Base-by-base conservation (phyloP, 2,888 invertebrate genomes). In the Tricholauxania praeusta region DNA sequence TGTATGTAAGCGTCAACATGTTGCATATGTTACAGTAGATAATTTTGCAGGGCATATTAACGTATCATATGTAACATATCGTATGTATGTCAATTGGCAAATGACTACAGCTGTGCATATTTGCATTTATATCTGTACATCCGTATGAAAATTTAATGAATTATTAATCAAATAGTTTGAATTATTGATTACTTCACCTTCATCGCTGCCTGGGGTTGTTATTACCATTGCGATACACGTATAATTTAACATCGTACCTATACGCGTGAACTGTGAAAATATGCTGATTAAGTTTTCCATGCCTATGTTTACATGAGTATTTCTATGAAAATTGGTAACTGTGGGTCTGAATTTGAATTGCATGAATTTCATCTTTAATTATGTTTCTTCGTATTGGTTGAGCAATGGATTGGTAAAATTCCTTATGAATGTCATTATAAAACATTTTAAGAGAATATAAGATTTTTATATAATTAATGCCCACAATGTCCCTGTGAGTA, bases 121-220 rank as follows among this genome's bases (percentile, higher is more conserved):
- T 39, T 60, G 32, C 32, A 32, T 22, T 15, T 32, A 12, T 32
- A 47, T 32, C 12, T 47, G 51, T 53, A 39, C 17, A 28, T 57
- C 59, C 72, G 73, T 73, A 77, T 77, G 79, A 75, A 76, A 78
- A 78, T 79, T 73, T 74, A 75, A 76, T 78, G 78, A 78, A 79
- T 79, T 76, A 78, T 79, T 79, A 77, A 79, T 76, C 77, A 72
- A 74, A 76, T 78, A 77, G 76, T 79, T 79, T 79, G 76, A 77
- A 79, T 79, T 77, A 79, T 79, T 79, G 77, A 79, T 79, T 70
- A 59, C 57, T 52, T 68, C 65, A 49, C 47, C 12, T 12, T 47
- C 53, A 28, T 39, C 59, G 52, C 47, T 47, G 70, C 22, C 53
- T 67, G 59, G 68, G 60, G 62, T 62, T 70, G 53, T 53, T 62